Evolutionary conservation across 2,888 invertebrate species (phyloP).

Genomic region (Andrena trimmerana): DNA sequence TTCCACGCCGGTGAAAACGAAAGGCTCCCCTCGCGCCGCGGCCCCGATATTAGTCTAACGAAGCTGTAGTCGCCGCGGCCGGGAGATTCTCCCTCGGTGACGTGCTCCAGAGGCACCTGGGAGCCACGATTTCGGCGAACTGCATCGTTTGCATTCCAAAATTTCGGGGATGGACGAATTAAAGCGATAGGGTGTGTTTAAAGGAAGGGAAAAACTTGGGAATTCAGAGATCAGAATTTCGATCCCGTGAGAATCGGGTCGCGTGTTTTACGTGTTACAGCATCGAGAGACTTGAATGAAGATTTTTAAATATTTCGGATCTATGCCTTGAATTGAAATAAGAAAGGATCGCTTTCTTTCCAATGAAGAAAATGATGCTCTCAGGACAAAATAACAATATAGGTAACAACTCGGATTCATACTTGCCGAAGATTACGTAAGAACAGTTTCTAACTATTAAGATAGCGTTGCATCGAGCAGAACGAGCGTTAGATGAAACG

Average conservation of each 20-base stretch:
- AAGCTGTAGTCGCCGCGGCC: constrained; percentile 26
- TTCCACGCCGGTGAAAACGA: constrained; percentile 37
- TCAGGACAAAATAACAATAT: background rate
- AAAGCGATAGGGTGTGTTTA: constrained; percentile 16
- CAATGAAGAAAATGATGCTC: too few relatives aligned
- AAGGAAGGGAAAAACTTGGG: background rate
- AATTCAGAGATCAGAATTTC: too few relatives aligned
- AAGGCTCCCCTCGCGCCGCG: constrained; percentile 33
- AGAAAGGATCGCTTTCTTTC: background rate
- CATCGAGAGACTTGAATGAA: too few relatives aligned
- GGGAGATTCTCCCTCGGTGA: constrained; percentile 21
- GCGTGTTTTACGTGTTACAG: background rate
- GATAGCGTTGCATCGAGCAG: background rate
- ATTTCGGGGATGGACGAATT: constrained; percentile 28
- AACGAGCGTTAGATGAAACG: background rate
- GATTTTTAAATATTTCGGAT: too few relatives aligned
- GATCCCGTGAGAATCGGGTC: background rate
- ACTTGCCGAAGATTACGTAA: background rate
- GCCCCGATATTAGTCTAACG: constrained; percentile 55
- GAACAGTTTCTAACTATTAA: background rate
- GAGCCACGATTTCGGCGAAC: constrained; percentile 13
- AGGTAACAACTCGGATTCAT: background rate
- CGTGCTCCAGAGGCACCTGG: constrained; percentile 17
- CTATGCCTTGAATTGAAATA: background rate
- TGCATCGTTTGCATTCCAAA: constrained; percentile 33